Conservation (phyloP, 2,888 invertebrate genomes). For the Leucoma salicis region DNA sequence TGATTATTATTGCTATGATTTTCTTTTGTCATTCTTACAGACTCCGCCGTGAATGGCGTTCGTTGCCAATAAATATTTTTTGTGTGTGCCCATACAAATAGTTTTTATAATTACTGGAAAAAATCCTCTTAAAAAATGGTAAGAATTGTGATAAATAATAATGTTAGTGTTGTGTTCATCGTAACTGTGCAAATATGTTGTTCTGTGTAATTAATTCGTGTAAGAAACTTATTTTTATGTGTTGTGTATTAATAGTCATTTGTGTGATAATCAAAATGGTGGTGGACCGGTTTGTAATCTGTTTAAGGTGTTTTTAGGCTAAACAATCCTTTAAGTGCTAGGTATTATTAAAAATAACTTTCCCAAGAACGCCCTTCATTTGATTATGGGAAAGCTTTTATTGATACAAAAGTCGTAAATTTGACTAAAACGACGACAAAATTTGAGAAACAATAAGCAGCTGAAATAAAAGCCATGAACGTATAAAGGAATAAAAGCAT, state of each 20-base stretch:
- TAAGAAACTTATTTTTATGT: constrained; percentile 36
- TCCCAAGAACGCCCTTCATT: constrained; percentile 2
- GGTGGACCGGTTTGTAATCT: constrained; percentile 32
- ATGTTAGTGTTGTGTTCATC: constrained; percentile 21
- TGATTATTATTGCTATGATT: constrained; percentile 42
- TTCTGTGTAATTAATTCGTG: constrained; percentile 23
- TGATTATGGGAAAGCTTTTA: constrained; percentile 9
- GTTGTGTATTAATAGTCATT: constrained; percentile 28
- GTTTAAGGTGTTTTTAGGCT: constrained; percentile 22
- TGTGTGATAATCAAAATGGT: constrained; percentile 34
- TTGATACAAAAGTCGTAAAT: constrained; percentile 1
- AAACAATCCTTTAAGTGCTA: constrained; percentile 6
- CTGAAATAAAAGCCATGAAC: neutral
- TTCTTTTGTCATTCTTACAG: constrained; percentile 56
- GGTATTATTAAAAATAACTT: constrained; percentile 6
- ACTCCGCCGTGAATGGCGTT: constrained; percentile 42
- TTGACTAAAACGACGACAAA: neutral
- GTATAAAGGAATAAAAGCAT: neutral
- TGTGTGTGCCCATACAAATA: constrained; percentile 34
- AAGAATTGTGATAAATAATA: constrained; percentile 32
- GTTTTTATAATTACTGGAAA: constrained; percentile 35
- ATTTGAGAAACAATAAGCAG: neutral
- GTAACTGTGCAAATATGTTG: constrained; percentile 24
- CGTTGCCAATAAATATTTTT: constrained; percentile 38
- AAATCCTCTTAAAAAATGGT: constrained; percentile 37